A percentile compares a stretch with the other conserved stretches of the same genome.
Conservation (phyloP, 2,888 invertebrate species). For the Pollenia griseotomentosa region DNA sequence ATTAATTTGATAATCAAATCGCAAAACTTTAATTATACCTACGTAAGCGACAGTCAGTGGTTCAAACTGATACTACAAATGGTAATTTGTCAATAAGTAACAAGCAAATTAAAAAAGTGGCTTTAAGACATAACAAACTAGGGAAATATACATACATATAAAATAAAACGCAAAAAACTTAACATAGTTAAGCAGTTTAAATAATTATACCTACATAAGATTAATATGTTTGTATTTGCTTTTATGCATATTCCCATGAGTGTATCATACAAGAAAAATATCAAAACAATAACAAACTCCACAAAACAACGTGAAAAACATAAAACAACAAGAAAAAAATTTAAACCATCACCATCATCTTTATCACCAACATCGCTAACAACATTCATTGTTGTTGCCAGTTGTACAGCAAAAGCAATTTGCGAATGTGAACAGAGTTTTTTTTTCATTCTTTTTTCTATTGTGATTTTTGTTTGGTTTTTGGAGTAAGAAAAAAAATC, state of each 20-base stretch:
- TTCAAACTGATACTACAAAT: too few species aligned
- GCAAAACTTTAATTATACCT: too few species aligned
- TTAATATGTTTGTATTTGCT: neutral
- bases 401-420: slow-evolving; percentile 57
- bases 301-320: slow-evolving; percentile 30
- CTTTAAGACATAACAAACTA: too few species aligned
- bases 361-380: slow-evolving; percentile 63
- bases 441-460: slow-evolving; percentile 27
- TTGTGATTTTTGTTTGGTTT: slow-evolving; percentile 39
- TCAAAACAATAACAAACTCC: slow-evolving; percentile 19
- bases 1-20: too few species aligned
- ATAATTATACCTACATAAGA: neutral
- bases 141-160: too few species aligned
- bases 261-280: slow-evolving; percentile 24
- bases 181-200: too few species aligned
- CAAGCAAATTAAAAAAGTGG: neutral
- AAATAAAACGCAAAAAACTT: too few species aligned
- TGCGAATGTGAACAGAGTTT: slow-evolving; percentile 46
- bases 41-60: too few species aligned
- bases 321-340: neutral
- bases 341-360: slow-evolving; percentile 48
- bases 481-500: slow-evolving; percentile 23
- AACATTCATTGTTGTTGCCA: slow-evolving; percentile 58
- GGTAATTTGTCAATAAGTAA: too few species aligned
- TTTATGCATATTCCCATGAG: slow-evolving; percentile 5